These are phyloP conservation scores for Prietella phreatophila DNA, from an alignment of 2,113 vertebrate genomes.

Conservation along the genomic window DNA sequence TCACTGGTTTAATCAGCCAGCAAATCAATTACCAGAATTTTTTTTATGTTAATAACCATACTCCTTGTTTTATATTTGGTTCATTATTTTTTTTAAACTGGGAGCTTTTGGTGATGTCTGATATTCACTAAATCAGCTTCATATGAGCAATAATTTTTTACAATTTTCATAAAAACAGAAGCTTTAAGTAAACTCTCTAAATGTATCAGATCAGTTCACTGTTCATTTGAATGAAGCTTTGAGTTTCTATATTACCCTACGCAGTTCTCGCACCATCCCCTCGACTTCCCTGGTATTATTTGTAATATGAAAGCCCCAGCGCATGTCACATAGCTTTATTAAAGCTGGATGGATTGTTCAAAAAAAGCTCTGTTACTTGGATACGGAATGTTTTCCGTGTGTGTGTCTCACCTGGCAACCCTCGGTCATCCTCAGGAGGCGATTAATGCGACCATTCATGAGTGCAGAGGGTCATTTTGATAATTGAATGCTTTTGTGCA, in stretches of 20 bases:
- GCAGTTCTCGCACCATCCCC: constrained; percentile 1
- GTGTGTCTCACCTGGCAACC: constrained; percentile 58
- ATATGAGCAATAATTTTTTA: background rate
- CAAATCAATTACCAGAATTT: background rate
- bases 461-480: background rate
- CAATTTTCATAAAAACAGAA: background rate
- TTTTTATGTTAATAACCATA: background rate
- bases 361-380: constrained; percentile 59
- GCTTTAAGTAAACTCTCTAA: background rate
- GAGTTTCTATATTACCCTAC: constrained; percentile 1
- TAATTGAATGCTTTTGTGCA: background rate
- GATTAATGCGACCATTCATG: constrained; percentile 41
- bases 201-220: background rate
- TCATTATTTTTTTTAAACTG: background rate
- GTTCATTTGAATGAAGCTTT: background rate
- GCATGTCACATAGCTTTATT: constrained; percentile 51
- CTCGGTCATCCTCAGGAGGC: constrained; percentile 38
- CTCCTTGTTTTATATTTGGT: background rate
- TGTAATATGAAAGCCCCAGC: background rate
- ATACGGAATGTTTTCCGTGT: constrained; percentile 58
- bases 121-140: background rate
- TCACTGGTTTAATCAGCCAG: background rate
- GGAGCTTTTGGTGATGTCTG: background rate
- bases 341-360: constrained; percentile 53
- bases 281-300: constrained; percentile 10